Percentiles rank a stretch among this genome's conserved stretches.
Conservation (phyloP, 2,113 vertebrate genomes). For the Aphyosemion australe region DNA sequence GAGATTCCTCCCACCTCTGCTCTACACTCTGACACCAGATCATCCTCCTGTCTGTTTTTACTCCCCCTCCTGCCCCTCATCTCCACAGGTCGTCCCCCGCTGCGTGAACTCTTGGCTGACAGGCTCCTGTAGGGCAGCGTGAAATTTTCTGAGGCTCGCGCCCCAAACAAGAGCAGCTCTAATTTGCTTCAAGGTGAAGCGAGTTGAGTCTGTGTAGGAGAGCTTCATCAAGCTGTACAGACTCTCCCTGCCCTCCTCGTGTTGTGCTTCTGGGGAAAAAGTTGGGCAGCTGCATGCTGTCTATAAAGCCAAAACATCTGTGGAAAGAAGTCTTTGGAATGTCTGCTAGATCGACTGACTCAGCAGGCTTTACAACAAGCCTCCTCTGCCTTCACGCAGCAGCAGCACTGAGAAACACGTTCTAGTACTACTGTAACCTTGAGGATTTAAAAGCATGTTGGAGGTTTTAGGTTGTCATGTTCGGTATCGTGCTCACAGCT, state of each 20-base stretch:
- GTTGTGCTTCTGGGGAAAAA: constrained; percentile 25
- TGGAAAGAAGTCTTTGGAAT: constrained; percentile 58
- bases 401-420: constrained; percentile 16
- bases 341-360: constrained; percentile 49
- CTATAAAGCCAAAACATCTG: constrained; percentile 67
- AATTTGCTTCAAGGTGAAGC: constrained; percentile 75
- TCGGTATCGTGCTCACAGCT: constrained; percentile 19
- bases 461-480: constrained; percentile 56
- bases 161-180: constrained; percentile 50
- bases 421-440: constrained; percentile 33
- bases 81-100: constrained; percentile 34
- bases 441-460: constrained; percentile 42
- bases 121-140: constrained; percentile 49
- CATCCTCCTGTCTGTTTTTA: constrained; percentile 42
- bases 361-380: constrained; percentile 45
- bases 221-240: constrained; percentile 33
- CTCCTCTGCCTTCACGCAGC: constrained; percentile 18
- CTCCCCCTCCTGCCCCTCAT: constrained; percentile 39
- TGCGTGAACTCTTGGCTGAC: constrained; percentile 60
- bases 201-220: constrained; percentile 30
- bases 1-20: constrained; percentile 32
- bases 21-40: constrained; percentile 40
- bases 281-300: constrained; percentile 44
- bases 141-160: constrained; percentile 36
- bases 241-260: constrained; percentile 10